Base-by-base conservation (phyloP, 53 echinoderm and acorn worm species). In the Stichopus horrens region DNA sequence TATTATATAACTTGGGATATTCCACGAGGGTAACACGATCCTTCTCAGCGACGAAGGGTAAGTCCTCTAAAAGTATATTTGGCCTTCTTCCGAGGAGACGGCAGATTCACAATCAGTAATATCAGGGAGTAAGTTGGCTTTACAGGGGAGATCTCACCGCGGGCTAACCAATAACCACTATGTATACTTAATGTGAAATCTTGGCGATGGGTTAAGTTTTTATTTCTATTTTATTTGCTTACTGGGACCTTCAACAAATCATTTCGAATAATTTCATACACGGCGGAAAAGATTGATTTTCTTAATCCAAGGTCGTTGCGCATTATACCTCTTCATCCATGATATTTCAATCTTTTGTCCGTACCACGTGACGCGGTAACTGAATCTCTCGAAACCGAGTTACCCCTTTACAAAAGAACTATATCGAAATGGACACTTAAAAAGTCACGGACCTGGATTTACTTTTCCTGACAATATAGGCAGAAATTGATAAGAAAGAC, bases 401-500 rank as follows among this genome's bases (percentile, higher is more conserved):
- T 13, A 71, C 19, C 18, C 71, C 19, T 71, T 71, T 71, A 71
- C 71, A 71, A 71, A 71, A 20, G 59, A 71, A 5, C 18, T 18
- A 7, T 71, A 71, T 18, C n/a, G 71, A 16, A 71, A 71, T 71
- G 14, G 18, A 20, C 19, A 63, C 18, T 16, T 71, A 6, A 71
- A 71, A n/a, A 71, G 71, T 16, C 71, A 71, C 71, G 71, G 71
- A 71, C 71, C 71, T 71, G 71, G 71, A 71, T 71, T 71, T n/a
- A 7, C 18, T 71, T 71, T 13, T 37, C 37, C 37, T 18, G 71
- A 71, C 71, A 71, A 71, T 37, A 37, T n/a, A 20, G 71, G 71
- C 71, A 18, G 19, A 13, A 71, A 71, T 63, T 63, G 63, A 63
- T 63, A 63, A 63, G 63, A 63, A 63, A 63, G 10, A 63, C 5